These are phyloP conservation scores for Sternotherus odoratus DNA, from an alignment of 2,797 vertebrate species.

Conservation along the genomic window DNA sequence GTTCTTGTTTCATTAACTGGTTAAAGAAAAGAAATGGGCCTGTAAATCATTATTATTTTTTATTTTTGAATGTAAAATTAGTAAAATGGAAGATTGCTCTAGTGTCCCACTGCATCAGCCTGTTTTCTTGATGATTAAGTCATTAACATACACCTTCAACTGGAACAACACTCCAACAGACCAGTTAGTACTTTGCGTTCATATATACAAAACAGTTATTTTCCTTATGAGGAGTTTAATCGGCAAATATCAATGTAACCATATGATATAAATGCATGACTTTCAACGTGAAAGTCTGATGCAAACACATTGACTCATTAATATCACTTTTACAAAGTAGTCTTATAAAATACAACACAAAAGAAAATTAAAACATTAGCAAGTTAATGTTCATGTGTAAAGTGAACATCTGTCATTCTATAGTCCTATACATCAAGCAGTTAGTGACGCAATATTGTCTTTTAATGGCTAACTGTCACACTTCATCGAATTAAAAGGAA, in stretches of 20 bases:
- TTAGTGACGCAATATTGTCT: not conserved
- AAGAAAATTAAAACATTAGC: not conserved
- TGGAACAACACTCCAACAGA: not conserved
- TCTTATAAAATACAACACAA: not conserved
- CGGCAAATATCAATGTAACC: not conserved
- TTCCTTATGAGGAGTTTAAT: not conserved
- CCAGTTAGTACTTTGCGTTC: not conserved
- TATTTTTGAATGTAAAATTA: not conserved
- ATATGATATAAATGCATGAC: not conserved
- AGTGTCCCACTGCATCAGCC: not conserved
- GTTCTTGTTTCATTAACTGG: slow-evolving; percentile 8
- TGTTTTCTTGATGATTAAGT: not conserved
- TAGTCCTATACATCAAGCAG: not conserved
- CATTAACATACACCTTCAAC: not conserved
- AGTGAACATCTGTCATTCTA: not conserved
- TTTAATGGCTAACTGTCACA: not conserved
- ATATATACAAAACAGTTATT: not conserved
- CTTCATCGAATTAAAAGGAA: not conserved
- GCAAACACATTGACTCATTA: not conserved
- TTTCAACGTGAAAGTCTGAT: not conserved
- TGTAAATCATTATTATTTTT: not conserved
- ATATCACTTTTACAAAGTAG: not conserved
- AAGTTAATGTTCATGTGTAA: not conserved
- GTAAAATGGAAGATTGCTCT: not conserved
- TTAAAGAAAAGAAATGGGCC: not conserved